Evolutionary conservation across 2,888 invertebrate genomes (phyloP).

Genomic region (Nomada ferruginata): DNA sequence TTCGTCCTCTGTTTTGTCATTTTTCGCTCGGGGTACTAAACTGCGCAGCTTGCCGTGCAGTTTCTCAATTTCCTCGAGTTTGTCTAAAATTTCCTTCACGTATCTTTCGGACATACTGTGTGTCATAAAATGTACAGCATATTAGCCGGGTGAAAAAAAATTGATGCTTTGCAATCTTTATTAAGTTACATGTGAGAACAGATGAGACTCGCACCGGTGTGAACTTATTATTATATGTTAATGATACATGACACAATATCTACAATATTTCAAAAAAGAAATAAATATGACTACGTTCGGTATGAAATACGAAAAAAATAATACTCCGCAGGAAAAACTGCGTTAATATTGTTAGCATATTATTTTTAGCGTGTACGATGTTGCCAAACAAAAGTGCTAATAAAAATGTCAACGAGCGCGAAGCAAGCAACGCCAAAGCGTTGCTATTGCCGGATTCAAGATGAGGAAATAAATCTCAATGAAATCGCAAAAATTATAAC

Average conservation of each 20-base stretch:
- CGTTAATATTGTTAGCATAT: not conserved
- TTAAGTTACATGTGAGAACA: slow-evolving; percentile 17
- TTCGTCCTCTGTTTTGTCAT: not conserved
- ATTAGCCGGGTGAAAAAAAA: slow-evolving; percentile 17
- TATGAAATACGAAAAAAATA: not conserved
- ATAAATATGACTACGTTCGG: no score
- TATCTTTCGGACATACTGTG: slow-evolving; percentile 42
- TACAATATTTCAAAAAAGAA: no score
- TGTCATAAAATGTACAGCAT: slow-evolving; percentile 1
- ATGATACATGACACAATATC: no score
- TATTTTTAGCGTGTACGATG: slow-evolving; percentile 20
- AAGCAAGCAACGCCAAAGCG: slow-evolving; percentile 1
- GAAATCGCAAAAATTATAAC: slow-evolving; percentile 35
- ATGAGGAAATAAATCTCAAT: slow-evolving; percentile 37
- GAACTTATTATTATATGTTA: no score
- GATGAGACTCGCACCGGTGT: slow-evolving; percentile 15
- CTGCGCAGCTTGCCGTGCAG: slow-evolving; percentile 64
- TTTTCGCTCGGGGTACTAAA: slow-evolving; percentile 52
- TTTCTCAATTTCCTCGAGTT: slow-evolving; percentile 69
- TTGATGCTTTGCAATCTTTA: not conserved
- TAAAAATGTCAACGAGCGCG: slow-evolving; percentile 21
- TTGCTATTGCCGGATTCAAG: slow-evolving; percentile 11
- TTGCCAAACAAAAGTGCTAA: not conserved
- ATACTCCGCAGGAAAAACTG: not conserved
- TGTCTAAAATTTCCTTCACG: slow-evolving; percentile 53